Conservation (phyloP, 2,113 vertebrate species). For the Tupaia tana region DNA sequence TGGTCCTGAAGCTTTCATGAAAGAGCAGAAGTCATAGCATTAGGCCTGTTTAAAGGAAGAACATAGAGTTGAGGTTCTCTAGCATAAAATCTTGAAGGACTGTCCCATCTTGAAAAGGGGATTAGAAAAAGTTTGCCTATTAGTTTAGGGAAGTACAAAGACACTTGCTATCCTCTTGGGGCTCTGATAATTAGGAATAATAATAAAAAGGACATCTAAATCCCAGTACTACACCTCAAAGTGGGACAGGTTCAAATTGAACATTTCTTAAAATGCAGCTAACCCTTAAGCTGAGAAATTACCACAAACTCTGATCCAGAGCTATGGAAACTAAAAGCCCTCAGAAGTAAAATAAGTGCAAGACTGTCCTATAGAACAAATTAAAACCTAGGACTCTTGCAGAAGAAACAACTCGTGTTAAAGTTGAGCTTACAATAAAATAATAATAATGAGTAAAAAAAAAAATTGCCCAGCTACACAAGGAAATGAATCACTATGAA, state of each 20-base stretch:
- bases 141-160: background rate
- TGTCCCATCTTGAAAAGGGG: background rate
- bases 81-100: background rate
- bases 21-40: background rate
- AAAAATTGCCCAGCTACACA: background rate
- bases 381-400: background rate
- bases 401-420: background rate
- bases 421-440: background rate
- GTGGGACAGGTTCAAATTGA: background rate
- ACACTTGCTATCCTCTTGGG: background rate
- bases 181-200: background rate
- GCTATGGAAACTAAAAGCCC: background rate
- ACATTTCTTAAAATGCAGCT: background rate
- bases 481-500: background rate
- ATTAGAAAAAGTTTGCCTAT: background rate
- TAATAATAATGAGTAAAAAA: background rate
- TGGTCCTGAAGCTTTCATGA: background rate
- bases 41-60: background rate
- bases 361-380: background rate
- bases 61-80: background rate
- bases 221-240: background rate
- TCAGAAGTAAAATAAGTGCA: constrained; percentile 1
- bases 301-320: background rate
- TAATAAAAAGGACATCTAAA: background rate
- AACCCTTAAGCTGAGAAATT: constrained; percentile 32